These are phyloP conservation scores for Chloroceryle inda DNA, from an alignment of 2,797 vertebrate species.

Conservation along the genomic window DNA sequence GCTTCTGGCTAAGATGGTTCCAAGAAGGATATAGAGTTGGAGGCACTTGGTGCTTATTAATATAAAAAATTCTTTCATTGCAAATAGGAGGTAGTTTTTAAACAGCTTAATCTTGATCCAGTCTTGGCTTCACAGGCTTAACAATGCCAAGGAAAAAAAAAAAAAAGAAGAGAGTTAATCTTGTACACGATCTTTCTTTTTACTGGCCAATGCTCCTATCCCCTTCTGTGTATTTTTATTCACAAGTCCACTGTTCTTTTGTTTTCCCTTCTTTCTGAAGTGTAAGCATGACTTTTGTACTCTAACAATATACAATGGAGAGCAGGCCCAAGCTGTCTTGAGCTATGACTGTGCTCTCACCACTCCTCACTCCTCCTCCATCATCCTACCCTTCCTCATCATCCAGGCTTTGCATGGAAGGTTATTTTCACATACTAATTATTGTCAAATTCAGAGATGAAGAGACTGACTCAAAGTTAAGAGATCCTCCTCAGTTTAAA, in stretches of 20 bases:
- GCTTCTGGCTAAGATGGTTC: not conserved
- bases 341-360: slow-evolving; percentile 15
- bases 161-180: not conserved
- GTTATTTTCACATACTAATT: slow-evolving; percentile 8
- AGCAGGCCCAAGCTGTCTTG: slow-evolving; percentile 11
- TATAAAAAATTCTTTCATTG: not conserved
- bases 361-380: slow-evolving; percentile 40
- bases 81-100: not conserved
- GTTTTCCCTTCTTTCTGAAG: not conserved
- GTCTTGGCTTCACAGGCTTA: not conserved
- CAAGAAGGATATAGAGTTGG: not conserved
- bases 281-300: not conserved
- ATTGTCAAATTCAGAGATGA: slow-evolving; percentile 8
- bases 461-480: not conserved
- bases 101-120: not conserved
- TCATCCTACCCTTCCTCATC: slow-evolving; percentile 8
- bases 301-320: not conserved
- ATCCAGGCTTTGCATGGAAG: not conserved
- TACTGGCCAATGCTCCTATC: not conserved
- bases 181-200: not conserved
- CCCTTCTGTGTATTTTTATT: not conserved
- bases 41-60: not conserved
- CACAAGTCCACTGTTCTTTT: not conserved
- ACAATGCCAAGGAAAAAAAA: not conserved
- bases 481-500: not conserved